Conservation (phyloP, 1,140 invertebrate genomes). For the Metopolophium dirhodum region DNA sequence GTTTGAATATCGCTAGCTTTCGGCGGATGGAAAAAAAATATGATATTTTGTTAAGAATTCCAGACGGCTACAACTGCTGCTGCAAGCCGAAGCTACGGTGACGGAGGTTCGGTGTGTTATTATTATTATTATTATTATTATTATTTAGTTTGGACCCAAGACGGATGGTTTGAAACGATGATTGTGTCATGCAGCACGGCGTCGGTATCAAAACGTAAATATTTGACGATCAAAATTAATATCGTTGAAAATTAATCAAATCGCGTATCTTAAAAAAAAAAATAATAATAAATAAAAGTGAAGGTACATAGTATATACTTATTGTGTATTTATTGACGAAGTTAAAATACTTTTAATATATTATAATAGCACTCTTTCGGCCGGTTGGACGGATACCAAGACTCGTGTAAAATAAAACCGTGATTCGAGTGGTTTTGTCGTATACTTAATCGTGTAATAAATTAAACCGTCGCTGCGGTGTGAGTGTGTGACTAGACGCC, state of each 20-base stretch:
- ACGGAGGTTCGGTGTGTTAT: background rate
- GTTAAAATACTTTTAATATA: constrained; percentile 23
- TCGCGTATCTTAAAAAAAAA: background rate
- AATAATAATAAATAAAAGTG: background rate
- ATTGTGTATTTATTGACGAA: background rate
- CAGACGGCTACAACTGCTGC: background rate
- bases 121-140: constrained; percentile 1
- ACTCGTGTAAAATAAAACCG: background rate
- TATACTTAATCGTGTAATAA: background rate
- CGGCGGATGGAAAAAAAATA: background rate
- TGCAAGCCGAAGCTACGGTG: background rate
- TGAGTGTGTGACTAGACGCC: background rate
- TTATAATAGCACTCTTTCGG: background rate
- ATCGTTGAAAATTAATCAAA: constrained; percentile 12
- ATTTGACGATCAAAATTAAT: constrained; percentile 34
- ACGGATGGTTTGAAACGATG: background rate
- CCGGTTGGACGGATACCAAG: background rate
- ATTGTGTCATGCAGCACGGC: background rate
- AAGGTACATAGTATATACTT: background rate
- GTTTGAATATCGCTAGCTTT: background rate
- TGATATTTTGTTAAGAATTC: background rate
- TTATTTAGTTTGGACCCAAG: background rate
- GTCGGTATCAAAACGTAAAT: background rate
- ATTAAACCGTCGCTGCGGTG: background rate
- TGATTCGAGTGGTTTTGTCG: background rate